A percentile compares a stretch with the other conserved stretches of the same genome.
Conservation (phyloP, 2,113 vertebrate species). For the Addax nasomaculatus region DNA sequence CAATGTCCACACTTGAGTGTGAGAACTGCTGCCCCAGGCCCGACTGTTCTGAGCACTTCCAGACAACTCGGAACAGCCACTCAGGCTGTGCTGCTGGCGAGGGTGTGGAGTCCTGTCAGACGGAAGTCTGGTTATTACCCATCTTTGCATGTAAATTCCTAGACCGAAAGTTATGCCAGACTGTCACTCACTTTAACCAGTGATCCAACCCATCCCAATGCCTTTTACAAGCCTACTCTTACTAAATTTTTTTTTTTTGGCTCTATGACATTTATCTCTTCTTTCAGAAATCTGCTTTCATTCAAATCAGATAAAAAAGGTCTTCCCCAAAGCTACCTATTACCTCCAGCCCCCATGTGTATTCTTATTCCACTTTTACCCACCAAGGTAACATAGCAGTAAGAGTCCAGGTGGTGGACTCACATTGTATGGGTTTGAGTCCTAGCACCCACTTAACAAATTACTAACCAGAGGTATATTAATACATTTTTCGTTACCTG, state of each 20-base stretch:
- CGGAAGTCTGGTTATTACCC: rapidly evolving
- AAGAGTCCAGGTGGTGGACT: not conserved
- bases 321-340: not conserved
- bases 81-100: not conserved
- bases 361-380: rapidly evolving
- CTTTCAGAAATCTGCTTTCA: not conserved
- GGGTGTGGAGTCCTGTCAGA: not conserved
- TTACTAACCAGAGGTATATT: not conserved
- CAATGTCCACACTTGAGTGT: not conserved
- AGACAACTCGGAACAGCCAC: too few relatives aligned
- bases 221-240: not conserved
- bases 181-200: not conserved
- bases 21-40: not conserved
- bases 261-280: not conserved
- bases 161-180: not conserved
- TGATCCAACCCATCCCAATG: not conserved
- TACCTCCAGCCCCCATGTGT: not conserved
- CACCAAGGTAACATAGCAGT: too few relatives aligned
- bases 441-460: not conserved
- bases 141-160: not conserved
- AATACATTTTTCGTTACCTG: not conserved
- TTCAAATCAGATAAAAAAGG: not conserved
- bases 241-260: not conserved
- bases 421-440: not conserved
- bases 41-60: not conserved